Evolutionary conservation across 2,888 invertebrate genomes (phyloP), one percentile per base, ranked within the genome.

Genomic region (Carterocephalus palaemon): DNA sequence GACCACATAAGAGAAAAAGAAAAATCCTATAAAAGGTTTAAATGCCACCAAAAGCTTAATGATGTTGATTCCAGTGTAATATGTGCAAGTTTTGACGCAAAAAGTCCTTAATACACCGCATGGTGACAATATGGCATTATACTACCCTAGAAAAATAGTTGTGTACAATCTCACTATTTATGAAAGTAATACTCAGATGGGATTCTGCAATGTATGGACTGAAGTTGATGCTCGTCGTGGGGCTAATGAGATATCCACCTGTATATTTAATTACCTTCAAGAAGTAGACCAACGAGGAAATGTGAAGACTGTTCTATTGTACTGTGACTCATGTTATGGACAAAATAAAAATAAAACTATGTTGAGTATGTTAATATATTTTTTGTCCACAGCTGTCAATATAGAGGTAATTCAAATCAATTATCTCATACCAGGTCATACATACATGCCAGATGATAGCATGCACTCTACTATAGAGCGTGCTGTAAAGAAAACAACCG

Each of bases 81-180:
- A 17, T n/a, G 43, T 28, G 40, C 37, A 10, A 46, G 36, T 6
- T 49, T 48, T 36, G 47, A 48, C 12, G 3, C 32, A 43, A 12
- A 43, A 48, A 10, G 43, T 43, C 1, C 17, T 47, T 1, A 49
- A 49, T 19, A 49, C 46, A 1, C 46, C 46, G 3, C 16, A 45
- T 9, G 37, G 39, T 8, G 16, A 42, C 3, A 31, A 10, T 16
- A 26, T 47, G 31, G 6, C 34, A 2, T 33, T 46, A 4, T 43
- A 20, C 31, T 48, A 48, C 17, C 22, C 28, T 7, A 13, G 40
- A 19, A 48, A 48, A 29, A 22, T 15, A 8, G 24, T 34, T 7
- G 23, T 48, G 2, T 45, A 34, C 16, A 48, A 48, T 17, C 17
- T 38, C 19, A 16, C 22, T 20, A n/a, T 49, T 4, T 46, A 49